Evolutionary conservation across 2,113 vertebrate genomes (phyloP).

Genomic region (Telmatochromis brachygnathus): DNA sequence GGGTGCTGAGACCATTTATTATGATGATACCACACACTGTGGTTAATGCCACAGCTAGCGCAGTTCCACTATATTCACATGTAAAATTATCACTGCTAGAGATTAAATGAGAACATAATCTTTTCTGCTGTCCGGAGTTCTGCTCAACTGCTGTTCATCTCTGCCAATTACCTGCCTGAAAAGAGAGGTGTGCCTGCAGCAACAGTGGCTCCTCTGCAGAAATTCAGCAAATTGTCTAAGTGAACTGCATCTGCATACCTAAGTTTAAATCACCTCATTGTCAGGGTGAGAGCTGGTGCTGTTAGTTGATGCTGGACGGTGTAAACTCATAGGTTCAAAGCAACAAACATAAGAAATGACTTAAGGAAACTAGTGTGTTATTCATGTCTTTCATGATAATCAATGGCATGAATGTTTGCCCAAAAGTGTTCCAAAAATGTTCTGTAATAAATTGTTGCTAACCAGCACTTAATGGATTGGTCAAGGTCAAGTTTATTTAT

Average conservation of each 20-base stretch:
- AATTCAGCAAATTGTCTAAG: neutral
- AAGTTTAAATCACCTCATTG: neutral
- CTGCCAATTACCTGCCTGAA: neutral
- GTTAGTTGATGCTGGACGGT: neutral
- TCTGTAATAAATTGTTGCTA: neutral
- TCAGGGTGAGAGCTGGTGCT: neutral
- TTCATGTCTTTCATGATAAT: neutral
- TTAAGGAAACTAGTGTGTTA: neutral
- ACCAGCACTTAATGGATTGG: neutral
- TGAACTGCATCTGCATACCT: neutral
- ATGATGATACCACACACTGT: neutral
- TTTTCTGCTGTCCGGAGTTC: neutral
- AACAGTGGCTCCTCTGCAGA: neutral
- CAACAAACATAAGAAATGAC: neutral
- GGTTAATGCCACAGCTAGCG: neutral
- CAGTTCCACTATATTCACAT: neutral
- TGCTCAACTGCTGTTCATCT: neutral
- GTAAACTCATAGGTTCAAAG: neutral
- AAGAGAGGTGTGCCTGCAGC: neutral
- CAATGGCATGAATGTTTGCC: neutral
- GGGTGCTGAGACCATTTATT: neutral
- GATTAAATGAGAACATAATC: neutral
- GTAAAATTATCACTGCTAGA: neutral
- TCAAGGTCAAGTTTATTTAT: neutral
- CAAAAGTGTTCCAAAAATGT: neutral